Evolutionary conservation across 1,140 invertebrate species (phyloP).

Genomic region (Zaprionus lachaisei): DNA sequence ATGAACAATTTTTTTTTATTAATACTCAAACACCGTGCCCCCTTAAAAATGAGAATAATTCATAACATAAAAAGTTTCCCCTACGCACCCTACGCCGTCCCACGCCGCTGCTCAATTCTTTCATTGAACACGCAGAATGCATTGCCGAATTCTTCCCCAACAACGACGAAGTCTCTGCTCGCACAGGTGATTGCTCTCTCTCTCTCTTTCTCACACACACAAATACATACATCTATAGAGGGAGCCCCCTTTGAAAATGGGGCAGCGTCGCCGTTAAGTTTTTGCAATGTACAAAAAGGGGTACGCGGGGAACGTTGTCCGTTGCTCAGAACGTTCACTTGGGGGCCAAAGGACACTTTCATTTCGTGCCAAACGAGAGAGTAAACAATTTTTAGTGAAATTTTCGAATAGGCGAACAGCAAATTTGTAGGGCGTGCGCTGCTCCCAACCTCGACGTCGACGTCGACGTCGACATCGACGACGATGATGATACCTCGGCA

Average conservation of each 20-base stretch:
- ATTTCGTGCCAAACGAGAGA: conserved; percentile 80
- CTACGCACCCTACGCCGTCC: background rate
- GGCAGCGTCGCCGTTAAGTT: conserved; percentile 22
- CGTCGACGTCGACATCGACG: conserved; percentile 15
- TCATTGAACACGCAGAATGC: conserved; percentile 2
- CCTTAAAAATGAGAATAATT: too few species aligned
- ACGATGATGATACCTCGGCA: conserved; percentile 72
- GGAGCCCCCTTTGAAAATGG: background rate
- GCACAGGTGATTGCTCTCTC: conserved; percentile 5
- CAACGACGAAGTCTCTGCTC: conserved; percentile 11
- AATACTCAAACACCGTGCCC: too few species aligned
- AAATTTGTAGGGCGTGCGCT: conserved; percentile 70
- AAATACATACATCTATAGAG: background rate
- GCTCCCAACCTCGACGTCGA: conserved; percentile 38
- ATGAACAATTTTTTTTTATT: too few species aligned
- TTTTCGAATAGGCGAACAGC: conserved; percentile 84
- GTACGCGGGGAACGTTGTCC: background rate
- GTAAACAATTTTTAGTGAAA: conserved; percentile 85
- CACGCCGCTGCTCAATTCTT: conserved; percentile 18
- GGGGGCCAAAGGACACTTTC: conserved; percentile 78
- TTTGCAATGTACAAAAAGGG: background rate
- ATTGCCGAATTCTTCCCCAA: conserved; percentile 42
- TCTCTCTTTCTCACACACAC: background rate
- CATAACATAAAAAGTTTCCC: background rate
- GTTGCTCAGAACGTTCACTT: conserved; percentile 10